These are phyloP conservation scores for Rutilus rutilus DNA, from an alignment of 2,113 vertebrate genomes.

Conservation along the genomic window DNA sequence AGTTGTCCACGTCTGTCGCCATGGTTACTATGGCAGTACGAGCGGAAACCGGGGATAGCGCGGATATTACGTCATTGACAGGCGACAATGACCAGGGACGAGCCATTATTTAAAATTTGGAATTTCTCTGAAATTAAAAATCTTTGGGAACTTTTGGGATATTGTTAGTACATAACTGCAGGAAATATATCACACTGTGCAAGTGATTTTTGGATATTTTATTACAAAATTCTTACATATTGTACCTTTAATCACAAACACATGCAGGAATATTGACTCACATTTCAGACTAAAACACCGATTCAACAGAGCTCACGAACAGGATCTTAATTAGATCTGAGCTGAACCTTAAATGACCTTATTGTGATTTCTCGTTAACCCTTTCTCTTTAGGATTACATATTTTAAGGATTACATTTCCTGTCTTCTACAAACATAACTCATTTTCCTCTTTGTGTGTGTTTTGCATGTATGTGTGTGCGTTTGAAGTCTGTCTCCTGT, in stretches of 20 bases:
- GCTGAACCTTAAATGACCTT: constrained; percentile 21
- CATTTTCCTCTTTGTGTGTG: constrained; percentile 27
- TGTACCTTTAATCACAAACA: background rate
- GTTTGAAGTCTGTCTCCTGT: constrained; percentile 35
- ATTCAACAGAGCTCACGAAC: background rate
- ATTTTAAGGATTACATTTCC: constrained; percentile 5
- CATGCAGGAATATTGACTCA: background rate
- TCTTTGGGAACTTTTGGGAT: too few relatives aligned
- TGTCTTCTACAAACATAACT: constrained; percentile 3
- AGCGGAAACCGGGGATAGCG: too few relatives aligned
- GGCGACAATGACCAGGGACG: too few relatives aligned
- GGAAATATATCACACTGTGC: too few relatives aligned
- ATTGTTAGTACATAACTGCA: too few relatives aligned
- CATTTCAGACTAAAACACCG: background rate
- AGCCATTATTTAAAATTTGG: too few relatives aligned
- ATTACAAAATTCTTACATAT: too few relatives aligned
- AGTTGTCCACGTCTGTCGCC: too few relatives aligned
- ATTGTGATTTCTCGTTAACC: background rate
- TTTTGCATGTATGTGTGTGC: constrained; percentile 33
- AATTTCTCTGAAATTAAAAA: too few relatives aligned
- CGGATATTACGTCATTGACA: too few relatives aligned
- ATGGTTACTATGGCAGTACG: too few relatives aligned
- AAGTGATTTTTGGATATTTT: too few relatives aligned
- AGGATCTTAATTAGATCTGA: background rate
- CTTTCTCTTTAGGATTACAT: constrained; percentile 8